Evolutionary conservation across 2,113 vertebrate species (phyloP).

Genomic region (Crypturellus undulatus): DNA sequence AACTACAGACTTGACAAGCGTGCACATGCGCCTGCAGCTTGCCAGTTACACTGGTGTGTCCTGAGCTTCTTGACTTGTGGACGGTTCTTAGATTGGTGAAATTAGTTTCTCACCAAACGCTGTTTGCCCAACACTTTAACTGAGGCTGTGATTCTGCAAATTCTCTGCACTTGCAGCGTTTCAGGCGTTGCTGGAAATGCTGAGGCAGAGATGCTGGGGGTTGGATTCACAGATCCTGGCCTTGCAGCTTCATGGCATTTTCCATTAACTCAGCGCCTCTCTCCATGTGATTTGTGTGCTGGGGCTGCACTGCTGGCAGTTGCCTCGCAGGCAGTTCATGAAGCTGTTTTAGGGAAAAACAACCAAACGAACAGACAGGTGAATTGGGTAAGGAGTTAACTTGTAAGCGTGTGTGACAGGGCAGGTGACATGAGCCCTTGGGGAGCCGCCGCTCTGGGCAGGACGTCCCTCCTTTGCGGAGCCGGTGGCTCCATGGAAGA

Average conservation of each 20-base stretch:
- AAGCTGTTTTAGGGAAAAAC: background rate
- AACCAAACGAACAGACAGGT: background rate
- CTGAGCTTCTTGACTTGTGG: background rate
- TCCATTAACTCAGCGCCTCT: background rate
- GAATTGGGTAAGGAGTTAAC: background rate
- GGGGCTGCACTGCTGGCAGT: background rate
- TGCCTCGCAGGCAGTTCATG: background rate
- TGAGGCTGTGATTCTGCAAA: background rate
- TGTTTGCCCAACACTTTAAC: background rate
- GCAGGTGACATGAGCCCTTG: background rate
- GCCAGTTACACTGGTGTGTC: slow-evolving; percentile 23
- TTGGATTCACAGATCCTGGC: background rate
- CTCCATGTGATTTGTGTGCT: background rate
- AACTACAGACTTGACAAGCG: slow-evolving; percentile 41
- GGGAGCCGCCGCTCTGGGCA: background rate
- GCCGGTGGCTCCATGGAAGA: background rate
- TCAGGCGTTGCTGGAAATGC: background rate
- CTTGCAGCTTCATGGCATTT: background rate
- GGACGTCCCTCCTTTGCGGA: background rate
- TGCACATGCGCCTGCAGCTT: background rate
- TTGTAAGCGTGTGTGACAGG: background rate
- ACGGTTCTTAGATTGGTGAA: background rate
- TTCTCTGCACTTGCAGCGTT: fast-evolving
- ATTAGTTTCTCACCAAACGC: background rate
- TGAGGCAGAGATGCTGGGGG: background rate